Percentiles rank a stretch among this genome's conserved stretches.
Conservation (phyloP, 1,140 invertebrate species). For the Leptinotarsa defecta region DNA sequence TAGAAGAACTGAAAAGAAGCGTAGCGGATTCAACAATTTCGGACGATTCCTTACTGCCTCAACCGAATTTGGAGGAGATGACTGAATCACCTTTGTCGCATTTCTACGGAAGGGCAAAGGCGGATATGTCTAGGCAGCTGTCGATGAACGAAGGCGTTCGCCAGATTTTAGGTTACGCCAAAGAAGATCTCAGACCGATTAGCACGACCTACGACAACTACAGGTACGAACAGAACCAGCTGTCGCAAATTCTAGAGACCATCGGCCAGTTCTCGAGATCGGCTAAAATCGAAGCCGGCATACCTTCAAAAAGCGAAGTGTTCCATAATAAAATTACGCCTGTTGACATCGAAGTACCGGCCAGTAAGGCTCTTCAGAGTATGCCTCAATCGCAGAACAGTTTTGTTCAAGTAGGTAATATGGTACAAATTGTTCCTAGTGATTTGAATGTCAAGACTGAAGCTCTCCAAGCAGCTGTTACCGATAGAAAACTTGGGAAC, state of each 20-base stretch:
- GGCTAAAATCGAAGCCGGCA: not conserved
- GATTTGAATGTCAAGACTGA: slow-evolving; percentile 27
- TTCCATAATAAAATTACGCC: not conserved
- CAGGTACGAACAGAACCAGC: slow-evolving; percentile 10
- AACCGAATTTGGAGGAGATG: slow-evolving; percentile 28
- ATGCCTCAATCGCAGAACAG: slow-evolving; percentile 1
- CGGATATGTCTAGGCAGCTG: slow-evolving; percentile 44
- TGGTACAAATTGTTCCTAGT: slow-evolving; percentile 62
- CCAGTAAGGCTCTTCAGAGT: not conserved
- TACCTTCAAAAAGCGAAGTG: not conserved
- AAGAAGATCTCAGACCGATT: slow-evolving; percentile 17
- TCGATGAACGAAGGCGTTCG: slow-evolving; percentile 52
- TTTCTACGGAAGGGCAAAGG: not conserved
- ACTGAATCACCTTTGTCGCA: slow-evolving; percentile 14
- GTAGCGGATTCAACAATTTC: slow-evolving; percentile 61
- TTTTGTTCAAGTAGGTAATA: slow-evolving; percentile 61
- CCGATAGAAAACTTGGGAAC: not conserved
- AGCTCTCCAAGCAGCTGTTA: not conserved
- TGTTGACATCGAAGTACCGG: not conserved
- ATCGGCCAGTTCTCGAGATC: not conserved
- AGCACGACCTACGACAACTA: slow-evolving; percentile 25
- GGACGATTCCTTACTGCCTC: slow-evolving; percentile 56
- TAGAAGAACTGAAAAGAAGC: slow-evolving; percentile 54
- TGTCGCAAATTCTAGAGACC: slow-evolving; percentile 1
- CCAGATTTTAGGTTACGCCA: slow-evolving; percentile 48